These are phyloP conservation scores for Hermaeophaga mercurialis DNA, from an alignment of 2,888 invertebrate genomes.

Conservation along the genomic window DNA sequence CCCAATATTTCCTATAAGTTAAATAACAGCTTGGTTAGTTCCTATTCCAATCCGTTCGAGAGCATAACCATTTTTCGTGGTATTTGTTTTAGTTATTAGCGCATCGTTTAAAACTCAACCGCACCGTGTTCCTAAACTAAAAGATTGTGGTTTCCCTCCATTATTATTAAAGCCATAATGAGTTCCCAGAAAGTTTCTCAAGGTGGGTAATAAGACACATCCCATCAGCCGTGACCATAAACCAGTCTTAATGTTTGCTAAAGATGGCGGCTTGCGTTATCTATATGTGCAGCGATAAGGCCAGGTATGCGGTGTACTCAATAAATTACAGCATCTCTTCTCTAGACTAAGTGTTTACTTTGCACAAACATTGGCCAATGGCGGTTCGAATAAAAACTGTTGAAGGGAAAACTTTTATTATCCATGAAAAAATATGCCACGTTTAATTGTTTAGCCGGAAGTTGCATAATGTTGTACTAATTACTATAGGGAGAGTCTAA, in stretches of 20 bases:
- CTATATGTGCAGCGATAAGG: constrained; percentile 52
- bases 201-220: constrained; percentile 46
- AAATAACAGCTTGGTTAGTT: too few species aligned
- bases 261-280: constrained; percentile 54
- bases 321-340: constrained; percentile 52
- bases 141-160: not conserved
- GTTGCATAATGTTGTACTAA: too few species aligned
- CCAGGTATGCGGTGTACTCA: constrained; percentile 53
- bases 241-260: constrained; percentile 52
- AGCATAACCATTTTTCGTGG: constrained; percentile 6
- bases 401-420: constrained; percentile 4
- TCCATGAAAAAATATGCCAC: too few species aligned
- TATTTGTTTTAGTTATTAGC: constrained; percentile 16
- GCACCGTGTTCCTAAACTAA: not conserved
- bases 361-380: constrained; percentile 37
- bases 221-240: constrained; percentile 50
- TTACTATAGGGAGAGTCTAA: too few species aligned
- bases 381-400: constrained; percentile 26
- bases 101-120: not conserved
- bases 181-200: constrained; percentile 50
- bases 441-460: too few species aligned
- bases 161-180: constrained; percentile 34
- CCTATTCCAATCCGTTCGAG: too few species aligned
- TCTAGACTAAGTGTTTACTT: constrained; percentile 48
- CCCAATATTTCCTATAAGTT: too few species aligned